Conservation (phyloP, 92 coral and sea anemone species). For the Pocillopora grandis region DNA sequence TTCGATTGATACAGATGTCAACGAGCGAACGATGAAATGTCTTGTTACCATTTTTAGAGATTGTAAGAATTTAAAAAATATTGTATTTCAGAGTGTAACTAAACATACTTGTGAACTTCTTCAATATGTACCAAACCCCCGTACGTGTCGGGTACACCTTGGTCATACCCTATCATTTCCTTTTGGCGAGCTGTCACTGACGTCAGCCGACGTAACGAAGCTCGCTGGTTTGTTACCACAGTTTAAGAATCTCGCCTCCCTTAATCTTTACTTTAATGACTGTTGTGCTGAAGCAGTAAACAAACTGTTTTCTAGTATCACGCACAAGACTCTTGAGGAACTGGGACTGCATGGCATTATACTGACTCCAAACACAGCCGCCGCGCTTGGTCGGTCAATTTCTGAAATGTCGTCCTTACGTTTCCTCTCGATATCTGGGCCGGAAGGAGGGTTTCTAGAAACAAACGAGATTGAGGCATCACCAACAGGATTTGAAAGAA, state of each 20-base stretch:
- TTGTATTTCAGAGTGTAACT: background rate
- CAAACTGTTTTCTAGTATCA: background rate
- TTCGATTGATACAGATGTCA: background rate
- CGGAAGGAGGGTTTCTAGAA: background rate
- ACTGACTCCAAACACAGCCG: background rate
- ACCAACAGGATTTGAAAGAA: too few relatives aligned
- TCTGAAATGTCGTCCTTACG: background rate
- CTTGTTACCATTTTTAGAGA: background rate
- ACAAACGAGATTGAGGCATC: background rate
- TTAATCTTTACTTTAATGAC: background rate
- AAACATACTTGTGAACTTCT: background rate
- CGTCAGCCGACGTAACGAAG: background rate
- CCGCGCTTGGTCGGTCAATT: conserved; percentile 3
- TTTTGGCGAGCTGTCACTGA: background rate
- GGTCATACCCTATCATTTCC: background rate
- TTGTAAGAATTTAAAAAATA: background rate
- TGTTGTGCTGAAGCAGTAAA: background rate
- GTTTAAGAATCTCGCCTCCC: background rate
- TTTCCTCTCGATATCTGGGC: background rate
- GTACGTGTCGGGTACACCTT: background rate
- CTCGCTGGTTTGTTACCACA: background rate
- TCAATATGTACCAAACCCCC: background rate
- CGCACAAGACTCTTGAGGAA: background rate
- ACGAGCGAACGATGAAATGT: background rate
- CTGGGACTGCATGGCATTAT: background rate